phyloP scores from a whole-genome alignment of 2,797 vertebrate genomes.

The Pygocentrus nattereri region DNA sequence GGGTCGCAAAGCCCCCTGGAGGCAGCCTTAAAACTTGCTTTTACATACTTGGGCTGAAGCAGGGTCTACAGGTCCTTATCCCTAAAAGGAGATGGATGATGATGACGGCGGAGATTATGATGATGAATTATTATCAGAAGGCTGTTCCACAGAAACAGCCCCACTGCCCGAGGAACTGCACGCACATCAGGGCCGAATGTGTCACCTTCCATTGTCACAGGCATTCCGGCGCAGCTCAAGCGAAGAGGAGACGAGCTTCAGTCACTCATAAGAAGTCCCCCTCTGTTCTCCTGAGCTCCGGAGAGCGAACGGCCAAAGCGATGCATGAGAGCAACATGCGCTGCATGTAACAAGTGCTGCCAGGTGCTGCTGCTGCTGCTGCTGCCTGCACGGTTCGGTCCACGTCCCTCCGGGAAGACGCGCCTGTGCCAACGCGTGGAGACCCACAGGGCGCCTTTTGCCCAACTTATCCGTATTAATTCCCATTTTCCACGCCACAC shows the following conservation, averaged over 20 bases:
- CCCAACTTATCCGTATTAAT: neutral
- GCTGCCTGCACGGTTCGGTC: neutral
- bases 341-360: slow-evolving; percentile 53
- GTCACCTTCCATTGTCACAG: neutral
- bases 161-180: neutral
- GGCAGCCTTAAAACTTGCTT: neutral
- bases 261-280: neutral
- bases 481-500: slow-evolving; percentile 5
- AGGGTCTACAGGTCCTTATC: neutral
- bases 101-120: neutral
- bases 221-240: neutral
- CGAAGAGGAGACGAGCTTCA: neutral
- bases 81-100: neutral
- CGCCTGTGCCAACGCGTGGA: slow-evolving; percentile 9
- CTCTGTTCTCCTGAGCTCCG: neutral
- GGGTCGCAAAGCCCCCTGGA: slow-evolving; percentile 39
- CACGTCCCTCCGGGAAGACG: neutral
- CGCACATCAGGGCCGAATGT: neutral
- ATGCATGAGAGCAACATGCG: slow-evolving; percentile 3
- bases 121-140: neutral
- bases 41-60: neutral
- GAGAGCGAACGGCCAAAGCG: neutral
- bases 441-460: slow-evolving; percentile 34
- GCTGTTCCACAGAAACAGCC: no score
- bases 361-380: neutral